These are phyloP conservation scores for Camponotus pennsylvanicus DNA, from an alignment of 1,140 invertebrate species.

Conservation along the genomic window DNA sequence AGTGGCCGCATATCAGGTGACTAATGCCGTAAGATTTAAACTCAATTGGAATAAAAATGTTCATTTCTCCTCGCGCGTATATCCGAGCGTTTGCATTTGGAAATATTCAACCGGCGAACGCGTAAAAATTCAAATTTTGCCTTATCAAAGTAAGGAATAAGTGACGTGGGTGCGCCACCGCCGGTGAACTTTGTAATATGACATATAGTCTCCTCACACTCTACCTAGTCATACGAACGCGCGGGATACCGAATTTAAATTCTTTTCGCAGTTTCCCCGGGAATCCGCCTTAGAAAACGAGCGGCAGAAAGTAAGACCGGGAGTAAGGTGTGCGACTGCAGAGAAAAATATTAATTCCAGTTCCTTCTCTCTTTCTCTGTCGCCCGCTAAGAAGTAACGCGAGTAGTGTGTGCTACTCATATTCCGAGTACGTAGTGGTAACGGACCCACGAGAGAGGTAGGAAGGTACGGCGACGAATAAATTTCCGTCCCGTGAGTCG, in stretches of 20 bases:
- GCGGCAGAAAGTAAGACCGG: conserved; percentile 31
- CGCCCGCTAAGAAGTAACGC: conserved; percentile 52
- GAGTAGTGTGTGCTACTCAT: conserved; percentile 66
- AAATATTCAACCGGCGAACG: conserved; percentile 36
- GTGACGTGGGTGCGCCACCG: conserved; percentile 65
- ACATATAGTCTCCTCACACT: conserved; percentile 66
- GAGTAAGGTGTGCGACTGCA: conserved; percentile 23
- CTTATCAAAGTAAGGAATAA: conserved; percentile 73
- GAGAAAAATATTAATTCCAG: conserved; percentile 77
- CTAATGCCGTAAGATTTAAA: background rate
- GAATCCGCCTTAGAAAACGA: conserved; percentile 71
- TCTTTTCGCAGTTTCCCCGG: conserved; percentile 72
- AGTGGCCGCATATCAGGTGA: background rate
- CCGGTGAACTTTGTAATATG: conserved; percentile 72
- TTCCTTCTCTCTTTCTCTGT: conserved; percentile 66
- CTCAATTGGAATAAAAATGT: conserved; percentile 15
- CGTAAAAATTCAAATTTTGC: conserved; percentile 67
- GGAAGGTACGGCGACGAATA: conserved; percentile 68
- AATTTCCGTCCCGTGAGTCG: conserved; percentile 71
- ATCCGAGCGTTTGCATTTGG: background rate
- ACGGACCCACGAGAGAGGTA: conserved; percentile 58
- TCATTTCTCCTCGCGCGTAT: conserved; percentile 4
- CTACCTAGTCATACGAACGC: conserved; percentile 54
- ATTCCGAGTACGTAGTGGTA: conserved; percentile 69
- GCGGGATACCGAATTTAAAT: conserved; percentile 72